Conservation (phyloP, 2,113 vertebrate species). For the Corythornis cristatus region DNA sequence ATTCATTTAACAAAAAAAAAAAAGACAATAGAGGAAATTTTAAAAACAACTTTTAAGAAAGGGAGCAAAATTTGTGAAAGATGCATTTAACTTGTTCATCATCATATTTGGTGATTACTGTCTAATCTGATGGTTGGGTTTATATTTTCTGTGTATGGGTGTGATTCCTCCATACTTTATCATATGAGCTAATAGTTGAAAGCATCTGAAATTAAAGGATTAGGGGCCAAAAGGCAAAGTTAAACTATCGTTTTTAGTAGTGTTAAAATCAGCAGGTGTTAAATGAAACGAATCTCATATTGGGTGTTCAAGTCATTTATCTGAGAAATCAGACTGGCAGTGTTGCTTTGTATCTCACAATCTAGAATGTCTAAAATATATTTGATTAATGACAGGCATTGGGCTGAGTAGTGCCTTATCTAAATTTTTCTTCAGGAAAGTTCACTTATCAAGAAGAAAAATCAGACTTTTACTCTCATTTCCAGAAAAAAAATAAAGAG, state of each 20-base stretch:
- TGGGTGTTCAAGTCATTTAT: not conserved
- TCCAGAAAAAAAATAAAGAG: not conserved
- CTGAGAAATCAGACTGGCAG: not conserved
- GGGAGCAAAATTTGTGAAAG: not conserved
- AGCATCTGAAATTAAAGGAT: not conserved
- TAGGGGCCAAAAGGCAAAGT: not conserved
- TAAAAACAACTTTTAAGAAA: not conserved
- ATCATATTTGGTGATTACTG: not conserved
- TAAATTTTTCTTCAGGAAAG: not conserved
- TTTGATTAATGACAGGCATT: not conserved
- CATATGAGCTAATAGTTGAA: not conserved
- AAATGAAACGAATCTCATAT: not conserved
- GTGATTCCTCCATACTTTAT: not conserved
- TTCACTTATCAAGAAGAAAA: not conserved
- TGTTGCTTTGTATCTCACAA: not conserved
- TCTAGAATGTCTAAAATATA: not conserved
- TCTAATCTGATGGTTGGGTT: not conserved
- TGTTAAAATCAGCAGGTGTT: not conserved
- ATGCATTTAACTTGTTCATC: not conserved
- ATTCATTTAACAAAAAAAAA: not conserved
- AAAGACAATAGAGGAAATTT: not conserved
- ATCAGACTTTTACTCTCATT: not conserved
- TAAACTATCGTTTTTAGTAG: not conserved
- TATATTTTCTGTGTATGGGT: not conserved
- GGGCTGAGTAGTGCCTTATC: constrained; percentile 9